A percentile compares a stretch with the other conserved stretches of the same genome.
Evolutionary conservation across 2,888 invertebrate species (phyloP).

Genomic region (Petrolisthes cinctipes): DNA sequence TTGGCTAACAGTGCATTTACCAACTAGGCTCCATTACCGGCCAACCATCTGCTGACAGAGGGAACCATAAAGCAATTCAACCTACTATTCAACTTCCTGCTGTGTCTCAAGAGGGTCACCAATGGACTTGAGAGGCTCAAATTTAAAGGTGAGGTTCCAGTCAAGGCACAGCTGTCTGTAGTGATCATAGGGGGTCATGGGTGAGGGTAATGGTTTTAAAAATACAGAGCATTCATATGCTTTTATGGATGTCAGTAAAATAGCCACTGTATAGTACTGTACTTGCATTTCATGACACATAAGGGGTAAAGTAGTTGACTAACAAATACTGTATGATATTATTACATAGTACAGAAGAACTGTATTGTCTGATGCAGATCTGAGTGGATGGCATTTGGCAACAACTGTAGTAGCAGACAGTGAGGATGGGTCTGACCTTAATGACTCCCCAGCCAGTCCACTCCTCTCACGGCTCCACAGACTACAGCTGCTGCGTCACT

Average conservation of each 20-base stretch:
- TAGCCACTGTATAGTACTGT: too few species aligned
- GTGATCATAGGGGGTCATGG: neutral
- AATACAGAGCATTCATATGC: neutral
- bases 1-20: neutral
- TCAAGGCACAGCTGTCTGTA: neutral
- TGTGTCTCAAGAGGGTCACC: slow-evolving; percentile 48
- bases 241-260: neutral
- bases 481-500: slow-evolving; percentile 52
- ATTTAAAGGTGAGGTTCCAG: slow-evolving; percentile 37
- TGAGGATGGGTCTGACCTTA: neutral
- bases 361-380: slow-evolving; percentile 11
- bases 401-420: neutral
- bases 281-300: neutral
- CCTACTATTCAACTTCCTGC: slow-evolving; percentile 42
- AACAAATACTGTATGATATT: neutral
- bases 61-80: slow-evolving; percentile 29
- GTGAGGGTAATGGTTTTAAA: neutral
- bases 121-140: slow-evolving; percentile 49
- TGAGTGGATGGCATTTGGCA: slow-evolving; percentile 35
- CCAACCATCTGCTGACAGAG: slow-evolving; percentile 39
- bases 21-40: slow-evolving; percentile 46
- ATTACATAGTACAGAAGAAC: too few species aligned
- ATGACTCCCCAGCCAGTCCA: slow-evolving; percentile 4
- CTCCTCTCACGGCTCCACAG: slow-evolving; percentile 47
- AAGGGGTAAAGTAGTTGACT: neutral